These are phyloP conservation scores for Hypsibius dujardini DNA, from an alignment of 1,140 invertebrate species.

Conservation along the genomic window DNA sequence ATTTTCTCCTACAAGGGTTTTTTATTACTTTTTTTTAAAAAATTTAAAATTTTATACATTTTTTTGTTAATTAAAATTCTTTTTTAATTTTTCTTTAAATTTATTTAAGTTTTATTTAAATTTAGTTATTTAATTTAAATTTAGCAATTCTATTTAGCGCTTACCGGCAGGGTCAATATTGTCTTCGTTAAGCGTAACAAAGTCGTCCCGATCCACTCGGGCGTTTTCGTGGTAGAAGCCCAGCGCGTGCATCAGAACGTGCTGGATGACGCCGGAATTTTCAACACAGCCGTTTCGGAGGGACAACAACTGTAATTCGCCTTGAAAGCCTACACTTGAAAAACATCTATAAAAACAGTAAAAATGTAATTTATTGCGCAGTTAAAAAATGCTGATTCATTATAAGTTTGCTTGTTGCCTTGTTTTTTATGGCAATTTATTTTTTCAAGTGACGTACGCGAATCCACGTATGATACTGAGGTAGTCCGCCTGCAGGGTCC, in stretches of 20 bases:
- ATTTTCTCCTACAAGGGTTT: too few species aligned
- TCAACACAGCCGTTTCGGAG: not conserved
- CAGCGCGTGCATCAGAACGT: not conserved
- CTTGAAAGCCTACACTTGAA: not conserved
- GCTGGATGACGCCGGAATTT: conserved; percentile 3
- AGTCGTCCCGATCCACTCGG: not conserved
- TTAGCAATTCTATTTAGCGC: too few species aligned
- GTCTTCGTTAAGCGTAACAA: not conserved
- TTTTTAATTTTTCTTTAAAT: too few species aligned
- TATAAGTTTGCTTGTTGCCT: too few species aligned
- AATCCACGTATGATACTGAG: not conserved
- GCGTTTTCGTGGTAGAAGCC: conserved; percentile 4
- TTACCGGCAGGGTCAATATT: not conserved
- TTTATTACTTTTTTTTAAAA: too few species aligned
- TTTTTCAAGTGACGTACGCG: not conserved
- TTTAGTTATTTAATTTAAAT: too few species aligned
- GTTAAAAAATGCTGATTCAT: not conserved
- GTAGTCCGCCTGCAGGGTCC: not conserved
- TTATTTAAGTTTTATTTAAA: too few species aligned
- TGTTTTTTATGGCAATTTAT: not conserved
- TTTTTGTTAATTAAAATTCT: too few species aligned
- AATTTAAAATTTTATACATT: too few species aligned
- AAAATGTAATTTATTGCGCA: not conserved
- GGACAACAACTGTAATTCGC: not conserved
- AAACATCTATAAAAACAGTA: not conserved